Conservation (phyloP, 2,888 invertebrate genomes). For the Timandra comae region DNA sequence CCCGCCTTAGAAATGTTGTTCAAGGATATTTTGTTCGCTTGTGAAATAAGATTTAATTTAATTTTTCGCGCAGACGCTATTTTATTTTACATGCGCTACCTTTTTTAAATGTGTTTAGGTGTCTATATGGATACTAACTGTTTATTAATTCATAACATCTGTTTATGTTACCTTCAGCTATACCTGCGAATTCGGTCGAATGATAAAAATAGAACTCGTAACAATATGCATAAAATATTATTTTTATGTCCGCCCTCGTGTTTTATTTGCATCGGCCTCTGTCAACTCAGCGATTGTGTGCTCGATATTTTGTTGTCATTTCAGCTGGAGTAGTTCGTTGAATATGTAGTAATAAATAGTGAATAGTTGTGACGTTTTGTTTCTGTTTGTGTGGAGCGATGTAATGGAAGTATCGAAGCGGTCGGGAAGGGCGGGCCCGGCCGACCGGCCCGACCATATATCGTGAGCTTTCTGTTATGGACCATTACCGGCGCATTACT, state of each 20-base stretch:
- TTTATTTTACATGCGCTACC: slow-evolving; percentile 33
- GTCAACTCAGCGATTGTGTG: slow-evolving; percentile 33
- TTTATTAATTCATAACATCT: slow-evolving; percentile 30
- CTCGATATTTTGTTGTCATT: slow-evolving; percentile 28
- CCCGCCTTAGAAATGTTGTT: slow-evolving; percentile 20
- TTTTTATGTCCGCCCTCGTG: slow-evolving; percentile 25
- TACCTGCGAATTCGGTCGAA: slow-evolving; percentile 3
- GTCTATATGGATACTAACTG: slow-evolving; percentile 19
- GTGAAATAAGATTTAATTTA: slow-evolving; percentile 35
- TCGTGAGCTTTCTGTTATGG: slow-evolving; percentile 58
- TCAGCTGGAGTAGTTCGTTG: slow-evolving; percentile 35
- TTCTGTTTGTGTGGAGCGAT: slow-evolving; percentile 34
- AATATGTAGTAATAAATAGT: slow-evolving; percentile 43
- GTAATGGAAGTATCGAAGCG: slow-evolving; percentile 18
- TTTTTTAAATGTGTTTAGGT: slow-evolving; percentile 22
- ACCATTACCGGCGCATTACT: slow-evolving; percentile 58
- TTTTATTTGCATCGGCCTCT: slow-evolving; percentile 29
- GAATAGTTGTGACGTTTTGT: slow-evolving; percentile 47
- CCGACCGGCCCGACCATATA: slow-evolving; percentile 35
- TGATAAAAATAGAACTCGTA: slow-evolving; percentile 12
- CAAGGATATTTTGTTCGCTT: slow-evolving; percentile 26
- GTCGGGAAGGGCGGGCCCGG: slow-evolving; percentile 8
- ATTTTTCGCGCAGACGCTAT: slow-evolving; percentile 25
- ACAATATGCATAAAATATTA: slow-evolving; percentile 28
- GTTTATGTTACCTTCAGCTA: background rate